Percentiles rank a stretch among this genome's conserved stretches.
phyloP scores from a whole-genome alignment of 37 sponge, comb jelly and placozoan species.

The Eunapius fragilis region DNA sequence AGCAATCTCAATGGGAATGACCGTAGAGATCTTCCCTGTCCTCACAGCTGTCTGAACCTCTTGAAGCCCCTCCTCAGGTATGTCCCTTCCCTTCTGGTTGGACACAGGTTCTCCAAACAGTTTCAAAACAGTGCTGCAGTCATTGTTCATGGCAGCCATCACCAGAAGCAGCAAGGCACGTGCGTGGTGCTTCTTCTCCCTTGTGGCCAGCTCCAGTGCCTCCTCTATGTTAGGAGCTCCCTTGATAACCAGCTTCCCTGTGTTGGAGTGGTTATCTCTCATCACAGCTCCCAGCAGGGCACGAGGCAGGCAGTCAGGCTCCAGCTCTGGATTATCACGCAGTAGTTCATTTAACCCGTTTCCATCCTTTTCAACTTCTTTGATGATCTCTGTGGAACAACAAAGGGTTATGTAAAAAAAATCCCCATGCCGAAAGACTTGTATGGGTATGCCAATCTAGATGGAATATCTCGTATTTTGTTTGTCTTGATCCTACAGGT shows the following conservation, averaged over 20 bases:
- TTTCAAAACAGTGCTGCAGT: constrained; percentile 21
- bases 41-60: constrained; percentile 37
- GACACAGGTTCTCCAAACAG: constrained; percentile 47
- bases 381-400: constrained; percentile 43
- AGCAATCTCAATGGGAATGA: constrained; percentile 68
- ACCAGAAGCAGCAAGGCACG: constrained; percentile 57
- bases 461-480: too few species aligned
- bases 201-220: constrained; percentile 18
- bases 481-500: too few species aligned
- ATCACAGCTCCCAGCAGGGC: constrained; percentile 49
- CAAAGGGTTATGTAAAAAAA: too few species aligned
- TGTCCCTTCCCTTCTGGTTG: background rate
- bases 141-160: constrained; percentile 36
- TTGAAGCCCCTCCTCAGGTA: constrained; percentile 20
- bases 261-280: constrained; percentile 43
- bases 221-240: constrained; percentile 37
- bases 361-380: constrained; percentile 63
- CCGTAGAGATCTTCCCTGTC: constrained; percentile 44
- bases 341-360: constrained; percentile 50
- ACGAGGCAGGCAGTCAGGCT: constrained; percentile 38
- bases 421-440: too few species aligned
- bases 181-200: constrained; percentile 19
- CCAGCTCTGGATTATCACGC: constrained; percentile 29
- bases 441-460: too few species aligned
- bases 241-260: constrained; percentile 50